Evolutionary conservation across 2,888 invertebrate species (phyloP).

Genomic region (Lycaena phlaeas): DNA sequence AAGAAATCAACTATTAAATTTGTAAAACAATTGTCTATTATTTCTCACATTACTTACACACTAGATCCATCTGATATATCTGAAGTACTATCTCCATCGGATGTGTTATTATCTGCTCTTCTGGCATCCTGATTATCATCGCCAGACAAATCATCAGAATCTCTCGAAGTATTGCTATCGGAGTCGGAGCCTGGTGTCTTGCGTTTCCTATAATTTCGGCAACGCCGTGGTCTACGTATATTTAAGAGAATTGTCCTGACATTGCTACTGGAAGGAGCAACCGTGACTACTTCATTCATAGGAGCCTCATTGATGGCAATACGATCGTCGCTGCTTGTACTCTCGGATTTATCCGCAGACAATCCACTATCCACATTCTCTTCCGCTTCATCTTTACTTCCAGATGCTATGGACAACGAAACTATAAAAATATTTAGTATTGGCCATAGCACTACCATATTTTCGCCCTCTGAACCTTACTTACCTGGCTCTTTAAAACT

Average conservation of each 20-base stretch:
- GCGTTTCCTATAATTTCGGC: slow-evolving; percentile 54
- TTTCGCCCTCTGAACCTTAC: slow-evolving; percentile 13
- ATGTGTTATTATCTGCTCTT: slow-evolving; percentile 31
- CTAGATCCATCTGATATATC: slow-evolving; percentile 35
- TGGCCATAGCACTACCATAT: slow-evolving; percentile 29
- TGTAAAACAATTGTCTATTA: slow-evolving; percentile 5
- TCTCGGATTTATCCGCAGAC: slow-evolving; percentile 62
- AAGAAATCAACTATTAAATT: not conserved
- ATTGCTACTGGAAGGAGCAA: slow-evolving; percentile 50
- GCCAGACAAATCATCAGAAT: slow-evolving; percentile 53
- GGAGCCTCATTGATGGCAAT: slow-evolving; percentile 33
- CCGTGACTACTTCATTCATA: slow-evolving; percentile 46
- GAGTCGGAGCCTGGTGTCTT: slow-evolving; percentile 52
- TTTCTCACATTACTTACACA: slow-evolving; percentile 43
- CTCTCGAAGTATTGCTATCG: slow-evolving; percentile 49
- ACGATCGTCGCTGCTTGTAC: slow-evolving; percentile 54
- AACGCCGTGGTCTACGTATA: slow-evolving; percentile 39
- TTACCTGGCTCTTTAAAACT: slow-evolving; percentile 50
- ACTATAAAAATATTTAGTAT: slow-evolving; percentile 32
- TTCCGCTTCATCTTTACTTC: slow-evolving; percentile 31
- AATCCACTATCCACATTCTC: slow-evolving; percentile 63
- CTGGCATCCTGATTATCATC: slow-evolving; percentile 32
- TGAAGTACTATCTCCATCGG: slow-evolving; percentile 37
- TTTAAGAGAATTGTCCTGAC: slow-evolving; percentile 47
- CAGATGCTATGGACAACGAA: slow-evolving; percentile 18